These are phyloP conservation scores for Mus spretus DNA, from an alignment of 2,797 vertebrate genomes.

Conservation along the genomic window DNA sequence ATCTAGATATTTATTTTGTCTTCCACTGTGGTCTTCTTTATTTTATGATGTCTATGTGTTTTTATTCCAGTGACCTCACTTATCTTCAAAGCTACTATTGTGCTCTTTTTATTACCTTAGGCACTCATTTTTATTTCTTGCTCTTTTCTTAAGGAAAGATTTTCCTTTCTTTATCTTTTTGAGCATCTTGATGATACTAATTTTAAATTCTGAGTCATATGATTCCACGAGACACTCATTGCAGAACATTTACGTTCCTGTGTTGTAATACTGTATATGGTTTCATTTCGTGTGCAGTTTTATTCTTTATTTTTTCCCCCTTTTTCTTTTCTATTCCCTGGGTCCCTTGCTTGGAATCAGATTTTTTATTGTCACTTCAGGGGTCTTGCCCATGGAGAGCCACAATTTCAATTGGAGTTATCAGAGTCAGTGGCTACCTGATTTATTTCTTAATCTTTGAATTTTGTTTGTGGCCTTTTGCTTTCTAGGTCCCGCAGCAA, in stretches of 20 bases:
- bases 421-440: constrained; percentile 35
- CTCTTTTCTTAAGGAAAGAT: constrained; percentile 31
- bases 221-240: neutral
- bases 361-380: constrained; percentile 56
- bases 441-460: constrained; percentile 60
- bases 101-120: constrained; percentile 58
- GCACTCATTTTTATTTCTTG: neutral
- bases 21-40: neutral
- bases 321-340: neutral
- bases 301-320: neutral
- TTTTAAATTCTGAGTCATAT: constrained; percentile 13
- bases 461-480: constrained; percentile 54
- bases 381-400: neutral
- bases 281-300: constrained; percentile 26
- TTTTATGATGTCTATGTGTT: constrained; percentile 42
- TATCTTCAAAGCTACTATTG: constrained; percentile 37
- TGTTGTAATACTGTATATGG: neutral
- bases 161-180: constrained; percentile 32
- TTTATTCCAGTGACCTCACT: constrained; percentile 36
- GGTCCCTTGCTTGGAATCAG: neutral
- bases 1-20: neutral
- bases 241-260: neutral
- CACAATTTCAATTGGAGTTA: constrained; percentile 19
- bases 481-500: neutral
- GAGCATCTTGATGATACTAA: neutral